Percentiles rank a stretch among this genome's conserved stretches.
These are phyloP conservation scores for Trematocara marginatum DNA, from an alignment of 2,113 vertebrate genomes.

Conservation along the genomic window DNA sequence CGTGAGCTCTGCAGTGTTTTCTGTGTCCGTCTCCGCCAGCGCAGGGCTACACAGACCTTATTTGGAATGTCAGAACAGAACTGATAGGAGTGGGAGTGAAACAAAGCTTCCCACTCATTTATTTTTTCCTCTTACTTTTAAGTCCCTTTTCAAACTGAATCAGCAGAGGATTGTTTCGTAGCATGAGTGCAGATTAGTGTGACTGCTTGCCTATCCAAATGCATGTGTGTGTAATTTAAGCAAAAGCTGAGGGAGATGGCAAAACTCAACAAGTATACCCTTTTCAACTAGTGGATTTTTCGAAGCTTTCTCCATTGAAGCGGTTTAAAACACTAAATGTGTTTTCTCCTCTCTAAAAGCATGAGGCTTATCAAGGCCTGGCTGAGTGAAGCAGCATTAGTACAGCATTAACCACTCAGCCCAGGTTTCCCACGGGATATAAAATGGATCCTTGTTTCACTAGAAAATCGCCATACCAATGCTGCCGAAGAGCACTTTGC, in stretches of 20 bases:
- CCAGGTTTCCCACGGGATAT: slow-evolving; percentile 64
- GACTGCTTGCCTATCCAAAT: slow-evolving; percentile 22
- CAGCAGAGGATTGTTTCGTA: slow-evolving; percentile 23
- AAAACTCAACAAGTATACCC: slow-evolving; percentile 48
- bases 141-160: slow-evolving; percentile 21
- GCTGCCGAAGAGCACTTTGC: slow-evolving; percentile 51
- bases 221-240: slow-evolving; percentile 19
- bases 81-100: slow-evolving; percentile 68
- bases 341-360: slow-evolving; percentile 51
- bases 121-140: slow-evolving; percentile 40
- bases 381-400: slow-evolving; percentile 63
- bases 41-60: slow-evolving; percentile 61
- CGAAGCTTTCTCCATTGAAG: slow-evolving; percentile 37
- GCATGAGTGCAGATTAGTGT: slow-evolving; percentile 28
- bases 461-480: slow-evolving; percentile 39
- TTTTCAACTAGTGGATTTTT: slow-evolving; percentile 35
- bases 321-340: slow-evolving; percentile 56
- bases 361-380: slow-evolving; percentile 53
- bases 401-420: slow-evolving; percentile 65
- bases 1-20: slow-evolving; percentile 49
- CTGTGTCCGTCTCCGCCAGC: slow-evolving; percentile 49
- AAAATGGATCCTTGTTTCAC: slow-evolving; percentile 68
- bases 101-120: slow-evolving; percentile 63
- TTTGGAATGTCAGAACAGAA: slow-evolving; percentile 71
- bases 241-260: slow-evolving; percentile 35